phyloP scores from a whole-genome alignment of 2,797 vertebrate species.

The Sciurus carolinensis region DNA sequence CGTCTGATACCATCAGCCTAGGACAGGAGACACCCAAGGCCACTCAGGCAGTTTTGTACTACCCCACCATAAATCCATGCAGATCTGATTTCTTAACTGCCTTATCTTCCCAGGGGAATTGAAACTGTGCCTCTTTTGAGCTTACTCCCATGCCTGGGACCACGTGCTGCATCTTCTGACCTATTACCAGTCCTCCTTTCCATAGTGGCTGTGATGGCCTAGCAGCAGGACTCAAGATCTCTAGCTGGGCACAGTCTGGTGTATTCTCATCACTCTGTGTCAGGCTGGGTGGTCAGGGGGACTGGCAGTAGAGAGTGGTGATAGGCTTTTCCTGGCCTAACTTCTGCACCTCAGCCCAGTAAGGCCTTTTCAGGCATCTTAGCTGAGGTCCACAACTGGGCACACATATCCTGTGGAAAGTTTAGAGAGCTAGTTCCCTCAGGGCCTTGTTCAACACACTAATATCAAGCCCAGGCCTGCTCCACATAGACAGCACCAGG shows the following conservation, averaged over 20 bases:
- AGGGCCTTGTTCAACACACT: neutral
- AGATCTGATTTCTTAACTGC: neutral
- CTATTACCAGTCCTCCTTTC: neutral
- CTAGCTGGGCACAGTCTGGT: too few relatives aligned
- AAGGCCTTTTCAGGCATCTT: neutral
- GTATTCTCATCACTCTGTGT: neutral
- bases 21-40: too few relatives aligned
- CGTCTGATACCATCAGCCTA: neutral
- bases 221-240: neutral
- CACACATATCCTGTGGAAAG: neutral
- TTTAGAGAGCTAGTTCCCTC: neutral
- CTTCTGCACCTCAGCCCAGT: neutral
- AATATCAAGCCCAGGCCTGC: neutral
- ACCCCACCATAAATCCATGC: neutral
- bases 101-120: neutral
- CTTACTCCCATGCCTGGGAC: neutral
- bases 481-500: neutral
- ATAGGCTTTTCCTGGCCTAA: neutral
- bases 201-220: fast-evolving
- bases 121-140: neutral
- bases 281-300: neutral
- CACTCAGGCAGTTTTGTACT: neutral
- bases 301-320: neutral
- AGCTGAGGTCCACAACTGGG: too few relatives aligned
- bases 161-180: neutral